These are phyloP conservation scores for Ceuthmochares aereus DNA, from an alignment of 2,113 vertebrate genomes.

Conservation along the genomic window DNA sequence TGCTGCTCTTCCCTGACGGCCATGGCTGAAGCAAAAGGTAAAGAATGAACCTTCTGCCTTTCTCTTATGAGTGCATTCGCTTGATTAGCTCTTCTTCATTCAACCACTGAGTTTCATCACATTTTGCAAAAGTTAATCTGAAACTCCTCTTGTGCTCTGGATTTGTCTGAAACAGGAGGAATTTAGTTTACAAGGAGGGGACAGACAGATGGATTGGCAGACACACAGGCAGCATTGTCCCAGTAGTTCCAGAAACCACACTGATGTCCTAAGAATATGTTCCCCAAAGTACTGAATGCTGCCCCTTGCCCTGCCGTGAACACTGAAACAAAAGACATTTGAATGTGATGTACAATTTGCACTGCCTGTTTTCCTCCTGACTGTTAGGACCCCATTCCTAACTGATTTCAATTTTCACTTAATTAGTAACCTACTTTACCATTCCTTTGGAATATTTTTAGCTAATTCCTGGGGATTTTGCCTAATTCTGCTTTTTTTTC, in stretches of 20 bases:
- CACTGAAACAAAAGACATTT: neutral
- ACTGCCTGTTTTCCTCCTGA: neutral
- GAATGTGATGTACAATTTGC: neutral
- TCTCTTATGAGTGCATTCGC: neutral
- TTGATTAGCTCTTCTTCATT: neutral
- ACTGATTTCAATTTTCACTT: conserved; percentile 49
- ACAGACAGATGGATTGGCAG: neutral
- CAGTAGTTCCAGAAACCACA: neutral
- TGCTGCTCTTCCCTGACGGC: accelerated
- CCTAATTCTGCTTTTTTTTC: neutral
- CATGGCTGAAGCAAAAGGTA: accelerated
- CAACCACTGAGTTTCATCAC: neutral
- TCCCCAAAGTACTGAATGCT: neutral
- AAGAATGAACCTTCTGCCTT: neutral
- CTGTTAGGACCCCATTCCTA: neutral
- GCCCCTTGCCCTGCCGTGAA: neutral
- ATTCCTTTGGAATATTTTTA: conserved; percentile 38
- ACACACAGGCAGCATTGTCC: neutral
- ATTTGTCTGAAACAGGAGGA: neutral
- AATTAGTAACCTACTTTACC: conserved; percentile 56
- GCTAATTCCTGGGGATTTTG: conserved; percentile 51
- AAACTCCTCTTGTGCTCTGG: neutral
- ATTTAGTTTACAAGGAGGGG: neutral
- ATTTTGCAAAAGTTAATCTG: neutral
- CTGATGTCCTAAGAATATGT: neutral